Base-by-base conservation (phyloP, 2,888 invertebrate species). In the Tineola bisselliella region DNA sequence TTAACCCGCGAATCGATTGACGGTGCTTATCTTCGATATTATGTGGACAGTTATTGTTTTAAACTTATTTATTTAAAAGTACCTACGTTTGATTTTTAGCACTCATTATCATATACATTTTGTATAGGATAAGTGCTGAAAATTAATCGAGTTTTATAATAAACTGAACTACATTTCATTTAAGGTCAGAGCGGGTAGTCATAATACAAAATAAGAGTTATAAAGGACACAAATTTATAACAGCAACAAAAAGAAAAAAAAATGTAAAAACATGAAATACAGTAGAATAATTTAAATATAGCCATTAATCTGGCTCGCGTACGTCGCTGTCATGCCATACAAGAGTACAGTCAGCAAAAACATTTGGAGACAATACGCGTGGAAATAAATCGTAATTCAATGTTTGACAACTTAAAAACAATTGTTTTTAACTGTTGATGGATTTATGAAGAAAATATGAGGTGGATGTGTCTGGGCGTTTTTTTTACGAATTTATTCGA, bases 251-350 rank as follows among this genome's bases (percentile, higher is more conserved):
- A 71, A 69, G 71, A 69, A 38, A 38, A 38, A 69, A 71, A 69
- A 72, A 69, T 63, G 72, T 70, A 77, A 77, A 76, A 72, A 74
- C 71, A 74, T 74, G 74, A 75, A 77, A 76, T 75, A 77, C 73
- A 74, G 66, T 73, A 65, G 75, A 76, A 81, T 77, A 79, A 84
- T 84, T 86, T 84, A 81, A 86, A 84, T 83, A 82, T 79, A 79
- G 72, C 81, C 83, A 84, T 86, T 86, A 83, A 84, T 86, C 83
- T 81, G 74, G 74, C 74, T 75, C 74, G 72, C 74, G 73, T 74
- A 75, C 76, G 72, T 69, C 67, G 70, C 76, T 78, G 83, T 79
- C 77, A 74, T 76, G 69, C 64, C 33, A 17, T 58, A 31, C 63
- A 65, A 59, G 31, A 30, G 65, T 63, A 65, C 54, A 61, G 65